Base-by-base conservation (phyloP, 2,888 invertebrate species). In the Drosophila helvetica region DNA sequence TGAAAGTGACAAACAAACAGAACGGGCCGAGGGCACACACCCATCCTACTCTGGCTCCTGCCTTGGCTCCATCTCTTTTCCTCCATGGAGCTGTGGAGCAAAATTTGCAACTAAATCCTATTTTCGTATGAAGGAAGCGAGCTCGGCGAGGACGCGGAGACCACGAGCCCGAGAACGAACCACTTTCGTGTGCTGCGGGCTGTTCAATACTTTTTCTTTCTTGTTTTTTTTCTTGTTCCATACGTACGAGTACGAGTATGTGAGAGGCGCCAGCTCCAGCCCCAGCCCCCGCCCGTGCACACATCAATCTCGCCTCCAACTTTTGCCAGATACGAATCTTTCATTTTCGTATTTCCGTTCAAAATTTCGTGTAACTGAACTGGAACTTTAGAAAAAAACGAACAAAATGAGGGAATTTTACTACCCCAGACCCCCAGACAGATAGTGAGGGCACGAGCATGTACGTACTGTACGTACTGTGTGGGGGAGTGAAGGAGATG, bases 331-430 rank as follows among this genome's bases (percentile, higher is more conserved):
- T 85, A 85, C 75, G 86, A 86, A 85, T 85, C 84, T 85, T 85
- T 82, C 84, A 85, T 85, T 85, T 85, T 85, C 85, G 77, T 80
- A 84, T 86, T 85, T 85, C 84, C 84, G 84, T 75, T 84, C 75
- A 78, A 83, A 66, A 84, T 81, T 81, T 75, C 72, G 75, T 79
- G 83, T 73, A 79, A 83, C 80, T 86, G 75, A 83, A 77, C 79
- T 76, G 76, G 60, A 81, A 83, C 72, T 81, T 73, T 74, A 54
- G 69, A 78, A 46, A 65, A 69, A 59, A 70, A 56, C 51, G 53
- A 42, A 18, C 63, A 62, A 67, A 71, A 69, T 30, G 46, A 52
- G 12, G 42, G 42, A 57, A 53, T 67, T 54, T 45, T 48, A 45
- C 63, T 38, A 52, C 56, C 53, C 27, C 27, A 3, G 8, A 53